Conservation (phyloP, 2,888 invertebrate genomes). For the Glyphotaelius pellucidus region DNA sequence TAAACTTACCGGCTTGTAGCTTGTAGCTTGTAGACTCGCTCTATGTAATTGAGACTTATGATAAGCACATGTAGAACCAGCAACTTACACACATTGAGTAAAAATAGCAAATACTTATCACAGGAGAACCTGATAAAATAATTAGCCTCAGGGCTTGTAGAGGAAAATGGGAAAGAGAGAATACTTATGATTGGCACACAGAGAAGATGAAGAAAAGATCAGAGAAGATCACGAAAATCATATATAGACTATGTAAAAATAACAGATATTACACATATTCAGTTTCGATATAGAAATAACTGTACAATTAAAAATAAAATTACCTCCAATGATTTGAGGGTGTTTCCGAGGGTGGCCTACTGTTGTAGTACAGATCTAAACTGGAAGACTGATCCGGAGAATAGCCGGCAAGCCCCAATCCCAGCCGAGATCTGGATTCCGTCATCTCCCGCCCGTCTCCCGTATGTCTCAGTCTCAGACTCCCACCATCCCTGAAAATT, state of each 20-base stretch:
- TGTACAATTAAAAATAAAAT: slow-evolving; percentile 43
- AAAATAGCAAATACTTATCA: no score
- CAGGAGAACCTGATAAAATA: no score
- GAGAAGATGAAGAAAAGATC: no score
- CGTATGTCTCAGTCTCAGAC: slow-evolving; percentile 77
- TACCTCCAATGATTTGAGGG: slow-evolving; percentile 78
- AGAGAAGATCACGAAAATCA: no score
- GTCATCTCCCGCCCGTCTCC: slow-evolving; percentile 90
- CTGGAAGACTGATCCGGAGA: slow-evolving; percentile 82
- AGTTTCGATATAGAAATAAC: not conserved
- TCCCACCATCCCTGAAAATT: slow-evolving; percentile 74
- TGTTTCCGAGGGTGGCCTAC: slow-evolving; percentile 81
- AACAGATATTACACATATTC: not conserved
- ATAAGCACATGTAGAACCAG: no score
- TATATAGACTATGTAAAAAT: not conserved
- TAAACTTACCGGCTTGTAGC: no score
- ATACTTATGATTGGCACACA: no score
- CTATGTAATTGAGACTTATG: no score
- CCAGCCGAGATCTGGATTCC: slow-evolving; percentile 85
- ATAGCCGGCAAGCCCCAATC: slow-evolving; percentile 82
- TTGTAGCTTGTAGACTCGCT: no score
- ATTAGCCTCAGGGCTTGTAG: no score
- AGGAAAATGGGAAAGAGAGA: no score
- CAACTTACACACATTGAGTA: no score
- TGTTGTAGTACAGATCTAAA: slow-evolving; percentile 89